Conservation (phyloP, 2,888 invertebrate species). For the Pherbina coryleti region DNA sequence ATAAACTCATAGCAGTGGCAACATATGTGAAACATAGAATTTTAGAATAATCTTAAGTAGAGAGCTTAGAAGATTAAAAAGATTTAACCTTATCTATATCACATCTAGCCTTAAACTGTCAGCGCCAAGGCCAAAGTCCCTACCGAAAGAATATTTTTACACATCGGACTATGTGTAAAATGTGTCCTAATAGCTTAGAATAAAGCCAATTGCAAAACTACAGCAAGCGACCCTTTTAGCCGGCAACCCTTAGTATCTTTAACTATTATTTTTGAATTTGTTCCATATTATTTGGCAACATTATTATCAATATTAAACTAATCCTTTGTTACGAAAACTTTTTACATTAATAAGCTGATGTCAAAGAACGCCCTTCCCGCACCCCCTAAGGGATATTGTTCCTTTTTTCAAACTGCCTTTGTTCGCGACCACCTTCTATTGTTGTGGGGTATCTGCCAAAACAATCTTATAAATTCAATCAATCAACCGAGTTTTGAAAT, state of each 20-base stretch:
- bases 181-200: no score
- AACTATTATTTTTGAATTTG: neutral
- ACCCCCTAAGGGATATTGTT: no score
- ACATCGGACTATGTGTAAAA: no score
- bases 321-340: neutral
- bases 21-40: neutral
- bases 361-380: neutral
- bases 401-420: no score
- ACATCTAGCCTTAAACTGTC: no score
- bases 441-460: conserved; percentile 1
- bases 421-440: neutral
- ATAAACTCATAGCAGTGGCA: no score
- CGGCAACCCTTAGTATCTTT: no score
- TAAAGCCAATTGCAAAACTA: no score
- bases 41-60: neutral
- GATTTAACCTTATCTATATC: no score
- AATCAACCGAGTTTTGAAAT: conserved; percentile 19
- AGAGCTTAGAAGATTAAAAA: neutral
- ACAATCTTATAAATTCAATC: conserved; percentile 20
- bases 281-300: neutral
- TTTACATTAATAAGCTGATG: conserved; percentile 5
- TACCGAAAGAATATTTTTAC: no score
- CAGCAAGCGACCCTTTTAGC: no score
- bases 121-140: no score
- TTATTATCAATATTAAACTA: conserved; percentile 15